Evolutionary conservation across 2,888 invertebrate genomes (phyloP).

Genomic region (Netelia virgata): DNA sequence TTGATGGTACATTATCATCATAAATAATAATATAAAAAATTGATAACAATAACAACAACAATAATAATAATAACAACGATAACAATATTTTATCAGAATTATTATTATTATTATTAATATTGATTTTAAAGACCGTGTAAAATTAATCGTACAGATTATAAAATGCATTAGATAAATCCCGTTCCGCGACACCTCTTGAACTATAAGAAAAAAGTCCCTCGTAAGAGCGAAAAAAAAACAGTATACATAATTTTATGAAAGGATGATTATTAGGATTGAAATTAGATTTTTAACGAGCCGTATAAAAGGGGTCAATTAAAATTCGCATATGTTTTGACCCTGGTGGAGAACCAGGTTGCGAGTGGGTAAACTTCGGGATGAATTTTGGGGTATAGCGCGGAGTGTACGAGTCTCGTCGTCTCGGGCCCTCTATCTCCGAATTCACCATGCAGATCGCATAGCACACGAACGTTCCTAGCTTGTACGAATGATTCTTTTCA

Average conservation of each 20-base stretch:
- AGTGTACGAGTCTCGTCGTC: neutral
- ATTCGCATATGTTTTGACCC: neutral
- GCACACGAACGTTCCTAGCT: slow-evolving; percentile 68
- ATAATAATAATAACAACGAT: too few relatives aligned
- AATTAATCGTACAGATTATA: too few relatives aligned
- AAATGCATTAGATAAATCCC: too few relatives aligned
- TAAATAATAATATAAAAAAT: too few relatives aligned
- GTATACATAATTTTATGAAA: too few relatives aligned
- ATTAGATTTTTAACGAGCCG: slow-evolving; percentile 3
- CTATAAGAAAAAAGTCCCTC: too few relatives aligned
- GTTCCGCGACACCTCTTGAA: too few relatives aligned
- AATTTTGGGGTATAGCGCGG: slow-evolving; percentile 16
- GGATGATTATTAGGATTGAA: too few relatives aligned
- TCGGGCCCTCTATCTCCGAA: slow-evolving; percentile 17
- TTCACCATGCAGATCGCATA: slow-evolving; percentile 67
- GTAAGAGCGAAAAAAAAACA: too few relatives aligned
- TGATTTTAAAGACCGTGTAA: neutral
- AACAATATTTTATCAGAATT: neutral
- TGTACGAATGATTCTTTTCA: slow-evolving; percentile 75
- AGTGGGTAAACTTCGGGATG: slow-evolving; percentile 10
- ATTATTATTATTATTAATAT: neutral
- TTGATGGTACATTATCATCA: neutral
- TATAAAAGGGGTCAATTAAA: neutral
- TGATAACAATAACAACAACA: too few relatives aligned
- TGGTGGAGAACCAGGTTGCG: neutral